Evolutionary conservation across 2,797 vertebrate species (phyloP).

Genomic region (Furcifer pardalis): DNA sequence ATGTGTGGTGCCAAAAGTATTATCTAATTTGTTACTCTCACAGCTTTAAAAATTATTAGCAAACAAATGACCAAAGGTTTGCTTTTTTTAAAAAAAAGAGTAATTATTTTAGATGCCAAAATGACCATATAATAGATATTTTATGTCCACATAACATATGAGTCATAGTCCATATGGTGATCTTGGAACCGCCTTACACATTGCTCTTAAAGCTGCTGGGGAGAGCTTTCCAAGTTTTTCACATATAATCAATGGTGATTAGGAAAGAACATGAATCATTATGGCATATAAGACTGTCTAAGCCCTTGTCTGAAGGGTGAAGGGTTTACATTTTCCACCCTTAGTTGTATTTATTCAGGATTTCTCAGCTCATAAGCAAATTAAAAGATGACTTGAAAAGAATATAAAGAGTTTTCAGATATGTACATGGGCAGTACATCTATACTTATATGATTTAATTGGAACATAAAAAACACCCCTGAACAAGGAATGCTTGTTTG

Average conservation of each 20-base stretch:
- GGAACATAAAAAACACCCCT: constrained; percentile 39
- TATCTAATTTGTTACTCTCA: constrained; percentile 62
- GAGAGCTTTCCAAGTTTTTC: constrained; percentile 64
- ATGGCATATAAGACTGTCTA: constrained; percentile 22
- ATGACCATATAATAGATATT: constrained; percentile 56
- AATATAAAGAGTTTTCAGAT: constrained; percentile 35
- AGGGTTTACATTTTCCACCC: constrained; percentile 53
- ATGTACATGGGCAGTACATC: constrained; percentile 34
- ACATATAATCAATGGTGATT: constrained; percentile 55
- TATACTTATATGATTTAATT: constrained; percentile 58
- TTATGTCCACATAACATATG: constrained; percentile 60
- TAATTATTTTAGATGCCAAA: constrained; percentile 59
- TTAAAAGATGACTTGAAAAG: constrained; percentile 43
- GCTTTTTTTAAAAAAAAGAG: constrained; percentile 9
- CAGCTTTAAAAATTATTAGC: constrained; percentile 51
- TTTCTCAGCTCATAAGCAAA: constrained; percentile 47
- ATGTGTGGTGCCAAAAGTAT: constrained; percentile 50
- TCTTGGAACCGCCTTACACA: constrained; percentile 52
- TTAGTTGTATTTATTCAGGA: constrained; percentile 51
- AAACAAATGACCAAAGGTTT: constrained; percentile 51
- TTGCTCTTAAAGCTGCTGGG: constrained; percentile 49
- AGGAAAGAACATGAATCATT: constrained; percentile 66
- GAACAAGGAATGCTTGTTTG: neutral
- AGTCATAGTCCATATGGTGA: constrained; percentile 65
- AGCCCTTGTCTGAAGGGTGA: constrained; percentile 54